phyloP scores from a whole-genome alignment of 1,140 invertebrate species.

The Lordiphosa mommai region DNA sequence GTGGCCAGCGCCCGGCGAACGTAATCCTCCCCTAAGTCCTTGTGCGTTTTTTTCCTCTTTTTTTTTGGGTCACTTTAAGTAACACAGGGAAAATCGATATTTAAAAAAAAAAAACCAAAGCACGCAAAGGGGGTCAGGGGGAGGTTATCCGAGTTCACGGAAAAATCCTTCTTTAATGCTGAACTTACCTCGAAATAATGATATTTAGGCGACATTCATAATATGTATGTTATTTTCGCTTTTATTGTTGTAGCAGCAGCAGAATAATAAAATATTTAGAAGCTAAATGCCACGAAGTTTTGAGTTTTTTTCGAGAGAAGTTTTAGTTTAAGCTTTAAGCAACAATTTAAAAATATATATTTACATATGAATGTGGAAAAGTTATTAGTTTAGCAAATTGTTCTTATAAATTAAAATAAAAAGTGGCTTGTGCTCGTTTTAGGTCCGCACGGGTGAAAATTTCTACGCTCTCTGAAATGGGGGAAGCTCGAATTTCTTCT shows the following conservation, averaged over 20 bases:
- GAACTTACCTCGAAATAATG: slow-evolving; percentile 86
- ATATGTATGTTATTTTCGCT: slow-evolving; percentile 69
- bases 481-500: slow-evolving; percentile 6
- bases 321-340: not conserved
- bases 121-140: slow-evolving; percentile 5
- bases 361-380: not conserved
- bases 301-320: not conserved
- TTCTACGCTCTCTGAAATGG: slow-evolving; percentile 55
- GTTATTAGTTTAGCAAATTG: not conserved
- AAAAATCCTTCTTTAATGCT: not conserved
- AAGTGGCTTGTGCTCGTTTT: slow-evolving; percentile 21
- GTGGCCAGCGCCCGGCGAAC: too few species aligned
- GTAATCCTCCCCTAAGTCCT: too few species aligned
- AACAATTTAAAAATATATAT: slow-evolving; percentile 18
- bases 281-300: too few species aligned
- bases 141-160: slow-evolving; percentile 9
- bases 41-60: not conserved
- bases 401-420: slow-evolving; percentile 43
- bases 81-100: slow-evolving; percentile 64
- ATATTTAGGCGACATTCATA: slow-evolving; percentile 87
- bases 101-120: slow-evolving; percentile 9
- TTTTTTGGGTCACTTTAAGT: slow-evolving; percentile 67
- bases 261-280: too few species aligned
- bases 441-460: slow-evolving; percentile 61
- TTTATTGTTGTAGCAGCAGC: slow-evolving; percentile 8